phyloP scores from a whole-genome alignment of 1,140 invertebrate species.

The Drosophila guanche region DNA sequence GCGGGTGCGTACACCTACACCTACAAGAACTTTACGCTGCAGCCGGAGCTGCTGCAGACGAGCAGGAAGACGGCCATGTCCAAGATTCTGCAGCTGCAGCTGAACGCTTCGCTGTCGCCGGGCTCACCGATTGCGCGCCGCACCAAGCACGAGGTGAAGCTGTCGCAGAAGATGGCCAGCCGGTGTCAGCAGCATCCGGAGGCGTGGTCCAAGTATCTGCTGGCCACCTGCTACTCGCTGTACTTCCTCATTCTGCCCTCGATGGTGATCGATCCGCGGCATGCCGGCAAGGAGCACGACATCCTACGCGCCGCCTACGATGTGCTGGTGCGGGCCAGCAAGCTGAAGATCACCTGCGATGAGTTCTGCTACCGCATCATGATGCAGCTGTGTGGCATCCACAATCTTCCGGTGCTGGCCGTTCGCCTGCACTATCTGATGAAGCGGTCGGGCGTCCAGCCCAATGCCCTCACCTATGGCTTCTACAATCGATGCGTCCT shows the following conservation, averaged over 20 bases:
- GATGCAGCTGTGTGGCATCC: slow-evolving; percentile 98
- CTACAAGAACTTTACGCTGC: slow-evolving; percentile 85
- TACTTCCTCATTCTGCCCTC: slow-evolving; percentile 98
- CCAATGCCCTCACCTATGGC: slow-evolving; percentile 99
- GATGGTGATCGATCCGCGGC: slow-evolving; percentile 85
- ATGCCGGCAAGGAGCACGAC: slow-evolving; percentile 88
- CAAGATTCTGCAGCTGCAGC: slow-evolving; percentile 78
- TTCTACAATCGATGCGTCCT: slow-evolving; percentile 91
- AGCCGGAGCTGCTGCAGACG: slow-evolving; percentile 84
- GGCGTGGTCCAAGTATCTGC: slow-evolving; percentile 95
- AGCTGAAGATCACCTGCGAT: slow-evolving; percentile 92
- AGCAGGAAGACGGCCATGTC: slow-evolving; percentile 82
- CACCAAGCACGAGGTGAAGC: slow-evolving; percentile 97
- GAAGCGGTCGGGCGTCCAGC: slow-evolving; percentile 96
- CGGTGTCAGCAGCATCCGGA: slow-evolving; percentile 90
- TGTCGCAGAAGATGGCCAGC: slow-evolving; percentile 94
- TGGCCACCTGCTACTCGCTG: slow-evolving; percentile 95
- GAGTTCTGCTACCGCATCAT: slow-evolving; percentile 99
- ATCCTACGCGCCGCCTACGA: slow-evolving; percentile 94
- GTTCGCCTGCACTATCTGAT: slow-evolving; percentile 97
- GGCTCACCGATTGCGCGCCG: slow-evolving; percentile 95
- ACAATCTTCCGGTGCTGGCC: slow-evolving; percentile 96
- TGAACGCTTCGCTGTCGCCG: slow-evolving; percentile 86
- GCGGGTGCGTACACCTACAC: slow-evolving; percentile 73
- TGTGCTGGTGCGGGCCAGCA: slow-evolving; percentile 93